A percentile compares a stretch with the other conserved stretches of the same genome.
These are phyloP conservation scores for Scaptomyza flava DNA, from an alignment of 2,888 invertebrate species.

Conservation along the genomic window DNA sequence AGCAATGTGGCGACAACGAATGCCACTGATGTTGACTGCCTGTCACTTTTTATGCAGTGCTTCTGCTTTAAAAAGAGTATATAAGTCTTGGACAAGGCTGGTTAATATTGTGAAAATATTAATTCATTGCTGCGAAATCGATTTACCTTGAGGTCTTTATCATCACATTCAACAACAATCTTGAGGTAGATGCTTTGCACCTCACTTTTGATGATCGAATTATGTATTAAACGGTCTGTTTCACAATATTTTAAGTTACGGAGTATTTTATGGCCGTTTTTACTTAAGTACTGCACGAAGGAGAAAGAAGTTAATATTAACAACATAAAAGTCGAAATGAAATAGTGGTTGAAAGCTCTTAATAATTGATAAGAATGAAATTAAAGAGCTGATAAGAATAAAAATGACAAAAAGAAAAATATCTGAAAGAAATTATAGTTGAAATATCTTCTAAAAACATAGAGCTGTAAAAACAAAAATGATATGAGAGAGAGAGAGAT, in stretches of 20 bases:
- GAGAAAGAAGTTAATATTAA: slow-evolving; percentile 9
- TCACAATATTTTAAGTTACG: not conserved
- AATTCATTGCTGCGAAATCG: too few relatives aligned
- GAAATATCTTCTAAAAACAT: too few relatives aligned
- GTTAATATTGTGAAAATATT: too few relatives aligned
- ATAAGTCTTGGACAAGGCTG: not conserved
- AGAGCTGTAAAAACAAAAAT: too few relatives aligned
- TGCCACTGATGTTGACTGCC: slow-evolving; percentile 40
- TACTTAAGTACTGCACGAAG: not conserved
- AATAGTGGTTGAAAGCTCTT: not conserved
- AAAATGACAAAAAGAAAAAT: not conserved
- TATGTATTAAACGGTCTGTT: too few relatives aligned
- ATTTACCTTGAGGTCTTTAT: too few relatives aligned
- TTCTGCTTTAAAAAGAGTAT: not conserved
- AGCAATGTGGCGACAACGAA: slow-evolving; percentile 52
- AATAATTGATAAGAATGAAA: slow-evolving; percentile 5
- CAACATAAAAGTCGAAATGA: not conserved
- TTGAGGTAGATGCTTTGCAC: not conserved
- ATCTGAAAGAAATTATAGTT: not conserved
- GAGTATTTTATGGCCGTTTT: not conserved
- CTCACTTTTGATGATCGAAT: too few relatives aligned
- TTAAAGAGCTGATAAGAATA: not conserved
- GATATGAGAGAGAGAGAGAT: too few relatives aligned
- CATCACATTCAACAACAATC: too few relatives aligned
- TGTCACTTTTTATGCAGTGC: slow-evolving; percentile 30